These are phyloP conservation scores for Heterotis niloticus DNA, from an alignment of 2,113 vertebrate species.

Conservation along the genomic window DNA sequence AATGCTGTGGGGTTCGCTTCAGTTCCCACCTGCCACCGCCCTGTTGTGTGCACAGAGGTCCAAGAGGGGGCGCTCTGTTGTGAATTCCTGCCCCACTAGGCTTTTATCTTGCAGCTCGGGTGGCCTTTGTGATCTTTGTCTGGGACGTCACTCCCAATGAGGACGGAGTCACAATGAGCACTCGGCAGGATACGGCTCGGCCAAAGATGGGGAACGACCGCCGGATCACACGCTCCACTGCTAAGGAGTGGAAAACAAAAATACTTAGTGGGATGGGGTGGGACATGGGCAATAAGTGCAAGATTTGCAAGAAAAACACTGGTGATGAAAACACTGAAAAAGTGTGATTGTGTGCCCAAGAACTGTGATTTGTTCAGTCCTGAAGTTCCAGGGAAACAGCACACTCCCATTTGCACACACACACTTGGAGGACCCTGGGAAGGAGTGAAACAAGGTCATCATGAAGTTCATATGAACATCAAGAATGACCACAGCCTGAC, in stretches of 20 bases:
- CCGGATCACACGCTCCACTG: conserved; percentile 51
- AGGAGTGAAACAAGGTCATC: too few relatives aligned
- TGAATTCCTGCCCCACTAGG: neutral
- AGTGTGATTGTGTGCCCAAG: neutral
- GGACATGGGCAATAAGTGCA: conserved; percentile 5
- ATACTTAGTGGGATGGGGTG: conserved; percentile 29
- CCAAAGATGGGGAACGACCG: conserved; percentile 45
- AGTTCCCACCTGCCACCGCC: too few relatives aligned
- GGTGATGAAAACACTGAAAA: too few relatives aligned
- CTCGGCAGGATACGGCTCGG: conserved; percentile 34
- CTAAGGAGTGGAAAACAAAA: conserved; percentile 45
- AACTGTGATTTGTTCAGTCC: too few relatives aligned
- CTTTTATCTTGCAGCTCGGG: conserved; percentile 17
- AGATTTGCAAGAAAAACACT: neutral
- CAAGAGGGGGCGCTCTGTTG: conserved; percentile 7
- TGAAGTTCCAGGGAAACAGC: neutral
- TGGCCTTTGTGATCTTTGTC: conserved; percentile 31
- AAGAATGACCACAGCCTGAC: too few relatives aligned
- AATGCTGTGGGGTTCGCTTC: too few relatives aligned
- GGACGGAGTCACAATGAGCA: conserved; percentile 31
- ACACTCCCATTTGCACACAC: neutral
- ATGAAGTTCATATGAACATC: too few relatives aligned
- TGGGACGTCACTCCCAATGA: conserved; percentile 40
- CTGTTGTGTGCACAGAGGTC: neutral
- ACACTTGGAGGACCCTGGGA: neutral